Percentiles rank a stretch among this genome's conserved stretches.
phyloP scores from a whole-genome alignment of 1,140 invertebrate species.

The Solenopsis invicta region DNA sequence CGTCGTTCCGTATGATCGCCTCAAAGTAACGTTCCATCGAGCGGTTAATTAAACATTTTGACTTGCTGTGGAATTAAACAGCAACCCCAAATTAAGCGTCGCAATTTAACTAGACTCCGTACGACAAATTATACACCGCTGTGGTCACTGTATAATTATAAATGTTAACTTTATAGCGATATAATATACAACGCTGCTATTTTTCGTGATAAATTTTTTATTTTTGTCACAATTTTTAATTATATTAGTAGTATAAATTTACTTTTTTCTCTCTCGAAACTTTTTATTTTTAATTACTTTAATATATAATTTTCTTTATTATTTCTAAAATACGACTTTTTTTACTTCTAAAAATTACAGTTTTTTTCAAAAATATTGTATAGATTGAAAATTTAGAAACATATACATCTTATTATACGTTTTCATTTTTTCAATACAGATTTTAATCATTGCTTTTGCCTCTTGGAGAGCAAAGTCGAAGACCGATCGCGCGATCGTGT shows the following conservation, averaged over 20 bases:
- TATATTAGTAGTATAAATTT: not conserved
- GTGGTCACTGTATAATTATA: not conserved
- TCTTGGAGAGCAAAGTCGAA: not conserved
- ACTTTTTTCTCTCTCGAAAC: not conserved
- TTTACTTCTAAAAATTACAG: not conserved
- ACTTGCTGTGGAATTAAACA: conserved; percentile 56
- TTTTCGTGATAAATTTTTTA: not conserved
- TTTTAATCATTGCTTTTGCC: not conserved
- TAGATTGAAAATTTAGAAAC: not conserved
- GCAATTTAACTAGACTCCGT: conserved; percentile 29
- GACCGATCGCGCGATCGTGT: conserved; percentile 25
- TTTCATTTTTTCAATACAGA: not conserved
- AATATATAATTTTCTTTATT: too few species aligned
- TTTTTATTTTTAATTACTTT: not conserved
- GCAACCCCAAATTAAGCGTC: not conserved
- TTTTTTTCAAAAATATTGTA: not conserved
- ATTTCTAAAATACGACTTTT: not conserved
- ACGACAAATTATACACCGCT: conserved; percentile 15
- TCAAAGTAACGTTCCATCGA: conserved; percentile 48
- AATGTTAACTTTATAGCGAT: not conserved
- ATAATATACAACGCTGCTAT: not conserved
- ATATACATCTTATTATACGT: not conserved
- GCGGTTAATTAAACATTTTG: conserved; percentile 67
- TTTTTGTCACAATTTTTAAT: not conserved
- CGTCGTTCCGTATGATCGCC: conserved; percentile 47